A percentile compares a stretch with the other conserved stretches of the same genome.
These are phyloP conservation scores for Littorina saxatilis DNA, from an alignment of 1,140 invertebrate genomes.

Conservation along the genomic window DNA sequence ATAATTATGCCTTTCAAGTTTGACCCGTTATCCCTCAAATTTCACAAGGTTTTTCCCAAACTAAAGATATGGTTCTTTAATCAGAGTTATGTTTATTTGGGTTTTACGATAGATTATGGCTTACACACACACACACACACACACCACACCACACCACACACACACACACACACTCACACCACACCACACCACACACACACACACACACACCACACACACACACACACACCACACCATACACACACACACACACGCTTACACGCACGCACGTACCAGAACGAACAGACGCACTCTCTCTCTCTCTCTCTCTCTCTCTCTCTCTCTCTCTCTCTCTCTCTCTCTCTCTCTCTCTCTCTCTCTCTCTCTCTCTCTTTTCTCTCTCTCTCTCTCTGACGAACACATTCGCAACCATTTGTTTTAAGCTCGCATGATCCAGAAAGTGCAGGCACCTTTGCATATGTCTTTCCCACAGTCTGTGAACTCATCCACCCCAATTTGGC, in stretches of 20 bases:
- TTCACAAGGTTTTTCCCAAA: too few relatives aligned
- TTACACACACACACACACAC: conserved; percentile 10
- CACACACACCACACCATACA: not conserved
- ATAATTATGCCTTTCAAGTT: too few relatives aligned
- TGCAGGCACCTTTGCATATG: not conserved
- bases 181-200: conserved; percentile 6
- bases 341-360: not conserved
- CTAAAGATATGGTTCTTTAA: too few relatives aligned
- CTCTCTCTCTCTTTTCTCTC: not conserved
- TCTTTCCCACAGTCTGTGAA: not conserved
- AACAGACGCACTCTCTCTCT: conserved; percentile 8
- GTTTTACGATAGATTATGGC: too few relatives aligned
- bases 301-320: too few relatives aligned
- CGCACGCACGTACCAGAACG: not conserved
- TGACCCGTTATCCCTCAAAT: too few relatives aligned
- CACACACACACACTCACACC: conserved; percentile 12
- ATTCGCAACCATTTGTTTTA: not conserved
- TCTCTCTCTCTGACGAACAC: not conserved
- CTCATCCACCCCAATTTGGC: not conserved
- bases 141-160: not conserved
- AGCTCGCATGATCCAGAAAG: not conserved
- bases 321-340: not conserved
- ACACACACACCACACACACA: conserved; percentile 10
- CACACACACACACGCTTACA: not conserved
- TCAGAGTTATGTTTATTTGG: too few relatives aligned